These are phyloP conservation scores for Sebastes trivittatus DNA, from an alignment of 2,797 vertebrate genomes.

Conservation along the genomic window DNA sequence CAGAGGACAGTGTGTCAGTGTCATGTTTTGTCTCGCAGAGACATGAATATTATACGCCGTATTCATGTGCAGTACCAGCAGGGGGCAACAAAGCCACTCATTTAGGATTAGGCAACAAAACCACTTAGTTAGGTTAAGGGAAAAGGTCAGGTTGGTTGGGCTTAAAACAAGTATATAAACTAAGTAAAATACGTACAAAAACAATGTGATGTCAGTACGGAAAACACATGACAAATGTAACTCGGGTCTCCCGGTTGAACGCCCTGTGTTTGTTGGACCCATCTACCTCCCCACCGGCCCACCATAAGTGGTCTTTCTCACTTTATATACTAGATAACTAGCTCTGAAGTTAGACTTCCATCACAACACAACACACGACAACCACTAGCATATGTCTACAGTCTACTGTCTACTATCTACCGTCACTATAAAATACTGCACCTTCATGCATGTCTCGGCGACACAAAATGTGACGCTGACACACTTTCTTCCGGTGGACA, in stretches of 20 bases:
- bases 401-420: too few species aligned
- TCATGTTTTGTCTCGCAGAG: background rate
- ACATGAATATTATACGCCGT: background rate
- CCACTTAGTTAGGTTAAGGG: too few species aligned
- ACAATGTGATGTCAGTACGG: background rate
- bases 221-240: background rate
- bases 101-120: background rate
- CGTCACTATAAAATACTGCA: too few species aligned
- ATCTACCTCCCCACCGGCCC: background rate
- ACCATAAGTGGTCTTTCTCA: too few species aligned
- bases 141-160: background rate
- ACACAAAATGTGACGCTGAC: too few species aligned
- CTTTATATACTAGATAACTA: too few species aligned
- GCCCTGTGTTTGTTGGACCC: background rate
- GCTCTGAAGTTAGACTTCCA: too few species aligned
- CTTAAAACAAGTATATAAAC: background rate
- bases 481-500: too few species aligned
- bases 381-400: too few species aligned
- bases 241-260: background rate
- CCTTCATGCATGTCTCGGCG: too few species aligned
- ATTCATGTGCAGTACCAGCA: too few species aligned
- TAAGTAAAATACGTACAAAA: background rate
- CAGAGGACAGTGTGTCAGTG: background rate
- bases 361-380: too few species aligned
- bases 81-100: background rate